Conservation (phyloP, 2,888 invertebrate species). For the Epinotia nisella region DNA sequence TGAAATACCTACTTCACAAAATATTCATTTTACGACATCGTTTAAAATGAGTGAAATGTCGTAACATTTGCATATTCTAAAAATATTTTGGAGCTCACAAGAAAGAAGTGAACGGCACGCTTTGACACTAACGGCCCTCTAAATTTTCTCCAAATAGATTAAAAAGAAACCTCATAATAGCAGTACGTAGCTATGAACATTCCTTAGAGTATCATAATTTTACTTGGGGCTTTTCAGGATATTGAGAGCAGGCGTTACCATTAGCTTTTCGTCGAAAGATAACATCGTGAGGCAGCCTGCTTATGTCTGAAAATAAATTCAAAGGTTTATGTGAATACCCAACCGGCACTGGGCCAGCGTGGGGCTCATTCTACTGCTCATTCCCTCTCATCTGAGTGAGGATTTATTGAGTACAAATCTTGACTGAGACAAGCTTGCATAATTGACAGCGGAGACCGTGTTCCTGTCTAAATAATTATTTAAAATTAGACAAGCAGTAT, state of each 20-base stretch:
- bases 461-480: too few species aligned
- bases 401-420: too few species aligned
- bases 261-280: not conserved
- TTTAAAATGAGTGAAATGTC: slow-evolving; percentile 49
- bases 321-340: too few species aligned
- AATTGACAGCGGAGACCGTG: too few species aligned
- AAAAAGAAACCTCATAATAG: slow-evolving; percentile 63
- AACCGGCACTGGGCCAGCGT: too few species aligned
- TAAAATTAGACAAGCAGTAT: too few species aligned
- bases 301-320: too few species aligned
- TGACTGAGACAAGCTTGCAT: too few species aligned
- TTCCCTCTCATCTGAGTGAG: too few species aligned
- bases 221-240: slow-evolving; percentile 36
- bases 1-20: slow-evolving; percentile 21
- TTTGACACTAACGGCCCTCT: slow-evolving; percentile 67
- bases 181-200: slow-evolving; percentile 48
- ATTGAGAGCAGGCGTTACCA: slow-evolving; percentile 19
- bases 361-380: too few species aligned
- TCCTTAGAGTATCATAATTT: slow-evolving; percentile 45
- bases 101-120: slow-evolving; percentile 59
- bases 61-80: slow-evolving; percentile 55
- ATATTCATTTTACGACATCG: slow-evolving; percentile 39
- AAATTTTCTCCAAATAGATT: slow-evolving; percentile 66
- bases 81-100: slow-evolving; percentile 57
- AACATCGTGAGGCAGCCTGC: too few species aligned